Conservation (phyloP, 2,113 vertebrate genomes). For the Cnemophilus loriae region DNA sequence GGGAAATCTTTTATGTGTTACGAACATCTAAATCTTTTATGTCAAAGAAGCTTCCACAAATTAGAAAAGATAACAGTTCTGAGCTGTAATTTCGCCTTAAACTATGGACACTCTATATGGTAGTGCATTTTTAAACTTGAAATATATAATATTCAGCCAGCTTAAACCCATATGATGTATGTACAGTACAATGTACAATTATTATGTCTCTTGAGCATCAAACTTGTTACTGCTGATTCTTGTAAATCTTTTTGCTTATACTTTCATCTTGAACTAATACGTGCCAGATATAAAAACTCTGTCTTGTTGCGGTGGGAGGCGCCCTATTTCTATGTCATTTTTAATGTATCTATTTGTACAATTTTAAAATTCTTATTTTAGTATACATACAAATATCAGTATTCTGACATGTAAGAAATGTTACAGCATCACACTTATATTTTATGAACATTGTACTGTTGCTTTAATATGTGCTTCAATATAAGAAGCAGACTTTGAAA, state of each 20-base stretch:
- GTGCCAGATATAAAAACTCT: constrained; percentile 83
- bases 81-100: constrained; percentile 99
- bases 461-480: constrained; percentile 99
- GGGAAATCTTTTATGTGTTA: constrained; percentile 68
- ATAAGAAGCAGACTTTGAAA: constrained; percentile 99
- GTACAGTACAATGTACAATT: constrained; percentile 94
- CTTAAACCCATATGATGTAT: constrained; percentile 90
- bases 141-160: constrained; percentile 93
- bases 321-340: constrained; percentile 98
- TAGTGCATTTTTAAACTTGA: constrained; percentile 97
- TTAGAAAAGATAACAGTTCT: constrained; percentile 86
- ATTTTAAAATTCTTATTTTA: constrained; percentile 99
- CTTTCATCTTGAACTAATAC: constrained; percentile 88
- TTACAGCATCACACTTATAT: constrained; percentile 99
- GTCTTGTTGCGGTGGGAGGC: constrained; percentile 90
- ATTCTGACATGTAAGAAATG: constrained; percentile 98
- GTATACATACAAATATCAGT: constrained; percentile 99
- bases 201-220: constrained; percentile 87
- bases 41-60: constrained; percentile 83
- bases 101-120: constrained; percentile 91
- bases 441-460: constrained; percentile 99
- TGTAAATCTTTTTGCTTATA: constrained; percentile 90
- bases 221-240: constrained; percentile 86
- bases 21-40: constrained; percentile 72
- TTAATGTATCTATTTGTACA: constrained; percentile 99